Percentiles rank a stretch among this genome's conserved stretches.
Evolutionary conservation across 2,797 vertebrate species (phyloP).

Genomic region (Cyclopterus lumpus): DNA sequence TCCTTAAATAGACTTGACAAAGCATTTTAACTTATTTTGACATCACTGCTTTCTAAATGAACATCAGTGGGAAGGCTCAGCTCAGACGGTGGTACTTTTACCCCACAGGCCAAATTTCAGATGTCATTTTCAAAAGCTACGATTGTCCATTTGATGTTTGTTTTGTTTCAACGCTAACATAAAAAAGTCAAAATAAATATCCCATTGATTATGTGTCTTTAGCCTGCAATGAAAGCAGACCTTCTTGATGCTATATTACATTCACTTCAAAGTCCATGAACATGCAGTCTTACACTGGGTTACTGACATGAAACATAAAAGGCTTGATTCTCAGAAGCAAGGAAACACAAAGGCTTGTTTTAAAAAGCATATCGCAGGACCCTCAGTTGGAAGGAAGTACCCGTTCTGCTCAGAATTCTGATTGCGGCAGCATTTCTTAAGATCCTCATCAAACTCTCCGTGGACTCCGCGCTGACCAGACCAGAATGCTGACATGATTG

Average conservation of each 20-base stretch:
- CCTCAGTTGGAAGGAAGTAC: constrained; percentile 7
- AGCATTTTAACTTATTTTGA: constrained; percentile 33
- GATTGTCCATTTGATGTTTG: constrained; percentile 59
- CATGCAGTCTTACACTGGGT: constrained; percentile 32
- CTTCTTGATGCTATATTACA: constrained; percentile 25
- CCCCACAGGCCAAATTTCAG: constrained; percentile 43
- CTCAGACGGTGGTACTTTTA: constrained; percentile 34
- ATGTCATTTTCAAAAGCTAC: constrained; percentile 50
- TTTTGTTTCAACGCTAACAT: constrained; percentile 48
- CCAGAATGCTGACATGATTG: constrained; percentile 35
- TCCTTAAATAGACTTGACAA: constrained; percentile 61
- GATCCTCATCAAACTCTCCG: constrained; percentile 41
- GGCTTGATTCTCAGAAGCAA: constrained; percentile 27
- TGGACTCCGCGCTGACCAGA: constrained; percentile 37
- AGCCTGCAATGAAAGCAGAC: constrained; percentile 40
- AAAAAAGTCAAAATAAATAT: constrained; percentile 50
- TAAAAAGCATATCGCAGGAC: constrained; percentile 13
- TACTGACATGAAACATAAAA: constrained; percentile 28
- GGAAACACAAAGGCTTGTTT: constrained; percentile 20
- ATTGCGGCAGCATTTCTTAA: constrained; percentile 41
- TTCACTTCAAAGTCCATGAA: constrained; percentile 50
- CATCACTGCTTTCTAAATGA: constrained; percentile 39
- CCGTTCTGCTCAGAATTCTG: constrained; percentile 30
- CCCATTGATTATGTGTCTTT: constrained; percentile 30
- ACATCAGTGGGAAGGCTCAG: constrained; percentile 29